Conservation (phyloP, 2,797 vertebrate genomes). For the Rhadinocentrus ornatus region DNA sequence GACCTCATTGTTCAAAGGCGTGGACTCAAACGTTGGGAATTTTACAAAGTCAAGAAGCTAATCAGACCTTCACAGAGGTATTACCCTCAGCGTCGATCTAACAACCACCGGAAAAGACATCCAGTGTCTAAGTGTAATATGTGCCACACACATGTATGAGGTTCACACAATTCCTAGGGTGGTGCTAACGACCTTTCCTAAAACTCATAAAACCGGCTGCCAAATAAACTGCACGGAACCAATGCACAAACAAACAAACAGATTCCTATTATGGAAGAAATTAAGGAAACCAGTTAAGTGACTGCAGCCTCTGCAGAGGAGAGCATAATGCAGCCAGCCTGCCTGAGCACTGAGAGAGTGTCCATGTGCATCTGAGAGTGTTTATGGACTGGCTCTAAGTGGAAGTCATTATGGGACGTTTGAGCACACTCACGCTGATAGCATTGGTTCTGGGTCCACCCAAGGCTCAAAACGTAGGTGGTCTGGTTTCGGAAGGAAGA, state of each 20-base stretch:
- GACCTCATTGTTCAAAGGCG: slow-evolving; percentile 67
- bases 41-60: slow-evolving; percentile 37
- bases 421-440: slow-evolving; percentile 78
- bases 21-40: slow-evolving; percentile 57
- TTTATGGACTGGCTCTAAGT: slow-evolving; percentile 84
- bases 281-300: slow-evolving; percentile 74
- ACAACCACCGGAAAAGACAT: slow-evolving; percentile 62
- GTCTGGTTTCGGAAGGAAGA: slow-evolving; percentile 69
- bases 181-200: slow-evolving; percentile 51
- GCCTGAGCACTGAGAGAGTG: slow-evolving; percentile 62
- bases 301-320: slow-evolving; percentile 67
- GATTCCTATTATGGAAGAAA: slow-evolving; percentile 75
- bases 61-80: slow-evolving; percentile 57
- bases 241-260: slow-evolving; percentile 78
- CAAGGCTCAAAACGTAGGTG: slow-evolving; percentile 75
- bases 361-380: slow-evolving; percentile 81
- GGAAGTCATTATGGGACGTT: slow-evolving; percentile 84
- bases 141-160: slow-evolving; percentile 51
- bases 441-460: slow-evolving; percentile 76
- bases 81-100: slow-evolving; percentile 39
- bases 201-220: slow-evolving; percentile 73
- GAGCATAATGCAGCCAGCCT: slow-evolving; percentile 51
- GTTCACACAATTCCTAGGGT: slow-evolving; percentile 49
- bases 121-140: slow-evolving; percentile 60
- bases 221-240: slow-evolving; percentile 72